A percentile compares a stretch with the other conserved stretches of the same genome.
Evolutionary conservation across 2,888 invertebrate species (phyloP).

Genomic region (Taenaris catops): DNA sequence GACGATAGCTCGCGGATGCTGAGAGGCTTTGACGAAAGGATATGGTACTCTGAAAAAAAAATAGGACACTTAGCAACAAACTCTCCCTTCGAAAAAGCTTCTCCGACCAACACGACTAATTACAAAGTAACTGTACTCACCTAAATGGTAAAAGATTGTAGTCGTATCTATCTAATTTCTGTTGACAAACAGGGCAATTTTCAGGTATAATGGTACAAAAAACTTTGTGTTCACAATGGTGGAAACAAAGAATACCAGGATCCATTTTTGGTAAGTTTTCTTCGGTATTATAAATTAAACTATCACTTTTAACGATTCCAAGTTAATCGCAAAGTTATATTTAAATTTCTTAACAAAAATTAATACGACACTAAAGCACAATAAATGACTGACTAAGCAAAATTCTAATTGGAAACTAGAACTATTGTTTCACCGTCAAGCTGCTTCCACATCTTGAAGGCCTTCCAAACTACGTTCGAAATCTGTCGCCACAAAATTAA

Average conservation of each 20-base stretch:
- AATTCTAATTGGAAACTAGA: constrained; percentile 42
- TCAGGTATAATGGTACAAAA: constrained; percentile 90
- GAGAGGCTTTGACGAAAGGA: constrained; percentile 90
- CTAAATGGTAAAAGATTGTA: constrained; percentile 88
- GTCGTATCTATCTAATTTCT: constrained; percentile 74
- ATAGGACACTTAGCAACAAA: constrained; percentile 52
- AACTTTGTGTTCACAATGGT: constrained; percentile 91
- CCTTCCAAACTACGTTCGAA: constrained; percentile 14
- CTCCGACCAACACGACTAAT: no score
- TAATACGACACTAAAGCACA: constrained; percentile 29
- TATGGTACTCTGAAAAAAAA: constrained; percentile 85
- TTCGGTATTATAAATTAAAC: constrained; percentile 45
- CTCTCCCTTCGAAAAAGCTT: constrained; percentile 24
- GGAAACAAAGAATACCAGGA: constrained; percentile 93
- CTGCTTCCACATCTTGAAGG: constrained; percentile 21
- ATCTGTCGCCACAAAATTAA: neutral
- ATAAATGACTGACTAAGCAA: constrained; percentile 43
- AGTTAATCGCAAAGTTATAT: constrained; percentile 16
- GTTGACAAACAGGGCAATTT: constrained; percentile 88
- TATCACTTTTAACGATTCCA: constrained; percentile 24
- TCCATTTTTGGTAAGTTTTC: constrained; percentile 69
- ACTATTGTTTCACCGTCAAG: constrained; percentile 32
- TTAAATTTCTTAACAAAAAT: constrained; percentile 32
- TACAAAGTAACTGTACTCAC: constrained; percentile 45
- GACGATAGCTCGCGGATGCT: constrained; percentile 89